Evolutionary conservation across 1,140 invertebrate genomes (phyloP).

Genomic region (Drosophila chauvacae): DNA sequence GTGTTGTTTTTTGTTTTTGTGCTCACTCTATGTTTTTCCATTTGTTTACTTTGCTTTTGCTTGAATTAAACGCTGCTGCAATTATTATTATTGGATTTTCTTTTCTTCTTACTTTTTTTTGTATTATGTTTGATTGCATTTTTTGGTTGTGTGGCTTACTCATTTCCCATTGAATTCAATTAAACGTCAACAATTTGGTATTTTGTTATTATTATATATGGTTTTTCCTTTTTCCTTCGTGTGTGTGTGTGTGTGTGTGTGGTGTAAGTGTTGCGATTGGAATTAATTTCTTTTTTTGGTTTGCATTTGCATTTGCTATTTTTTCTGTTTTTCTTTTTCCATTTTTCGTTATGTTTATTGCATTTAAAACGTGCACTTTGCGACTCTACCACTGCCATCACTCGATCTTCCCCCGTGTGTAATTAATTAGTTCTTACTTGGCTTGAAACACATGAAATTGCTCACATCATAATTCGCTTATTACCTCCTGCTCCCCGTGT

Average conservation of each 20-base stretch:
- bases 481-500: slow-evolving; percentile 31
- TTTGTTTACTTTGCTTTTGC: slow-evolving; percentile 50
- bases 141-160: slow-evolving; percentile 39
- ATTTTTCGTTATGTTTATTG: slow-evolving; percentile 55
- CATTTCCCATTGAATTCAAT: slow-evolving; percentile 76
- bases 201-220: slow-evolving; percentile 39
- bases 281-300: slow-evolving; percentile 39
- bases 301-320: slow-evolving; percentile 18
- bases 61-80: slow-evolving; percentile 72
- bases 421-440: slow-evolving; percentile 56
- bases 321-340: slow-evolving; percentile 33
- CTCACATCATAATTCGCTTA: slow-evolving; percentile 68
- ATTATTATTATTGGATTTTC: slow-evolving; percentile 47
- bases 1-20: slow-evolving; percentile 54
- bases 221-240: slow-evolving; percentile 27
- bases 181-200: slow-evolving; percentile 76
- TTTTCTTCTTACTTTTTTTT: slow-evolving; percentile 38
- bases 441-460: slow-evolving; percentile 82
- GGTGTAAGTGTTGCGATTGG: slow-evolving; percentile 52
- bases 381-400: slow-evolving; percentile 40
- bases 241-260: slow-evolving; percentile 17
- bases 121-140: slow-evolving; percentile 74
- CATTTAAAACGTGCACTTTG: slow-evolving; percentile 76
- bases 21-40: slow-evolving; percentile 79
- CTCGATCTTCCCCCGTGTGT: slow-evolving; percentile 31